Base-by-base conservation (phyloP, 2,797 vertebrate genomes). In the Garrulus glandarius region DNA sequence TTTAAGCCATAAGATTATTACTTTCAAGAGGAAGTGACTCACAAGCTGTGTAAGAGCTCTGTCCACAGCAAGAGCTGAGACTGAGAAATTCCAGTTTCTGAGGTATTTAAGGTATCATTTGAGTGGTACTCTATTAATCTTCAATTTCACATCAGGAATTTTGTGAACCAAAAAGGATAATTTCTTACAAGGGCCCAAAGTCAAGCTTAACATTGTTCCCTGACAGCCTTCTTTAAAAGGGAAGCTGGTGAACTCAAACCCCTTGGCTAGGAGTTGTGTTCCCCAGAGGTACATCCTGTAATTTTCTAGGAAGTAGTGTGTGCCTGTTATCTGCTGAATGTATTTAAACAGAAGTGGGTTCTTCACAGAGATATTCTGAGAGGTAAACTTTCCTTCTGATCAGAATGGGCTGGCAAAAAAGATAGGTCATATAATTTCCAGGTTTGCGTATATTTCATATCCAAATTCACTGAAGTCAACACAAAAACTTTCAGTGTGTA, bases 281-380 rank as follows among this genome's bases (percentile, higher is more conserved):
- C 3, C 4, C 4, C 23, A 63, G 4, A 21, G 1, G 1, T 46
- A 19, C 7, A 41, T 37, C 9, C 13, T 32, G 14, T 50, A 47
- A 5, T 59, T 86, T 71, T 55, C 24, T 43, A 50, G n/a, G 8
- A 65, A 61, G 39, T 29, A 34, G 4, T 15, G 17, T 69, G 27
- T 41, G 11, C 4, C n/a, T 65, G 5, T 41, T 61, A 36, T 36
- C 32, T 86, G 11, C 22, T 32, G 13, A 56, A 72, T 32, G 3
- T 52, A 1, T 63, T 93, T 80, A 44, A 65, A 52, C 3, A 85
- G 7, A 68, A 43, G 1, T 1, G 4, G 24, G 6, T 4, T 49
- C 12, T 69, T 69, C 32, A 39, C 13, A 44, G 37, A 53, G 11
- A 13, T 36, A n/a, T 41, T 80, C 26, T 57, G 20, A 57, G 30